Evolutionary conservation across 1,140 invertebrate species (phyloP), one percentile per base, ranked within the genome.

Genomic region (Uloborus diversus): DNA sequence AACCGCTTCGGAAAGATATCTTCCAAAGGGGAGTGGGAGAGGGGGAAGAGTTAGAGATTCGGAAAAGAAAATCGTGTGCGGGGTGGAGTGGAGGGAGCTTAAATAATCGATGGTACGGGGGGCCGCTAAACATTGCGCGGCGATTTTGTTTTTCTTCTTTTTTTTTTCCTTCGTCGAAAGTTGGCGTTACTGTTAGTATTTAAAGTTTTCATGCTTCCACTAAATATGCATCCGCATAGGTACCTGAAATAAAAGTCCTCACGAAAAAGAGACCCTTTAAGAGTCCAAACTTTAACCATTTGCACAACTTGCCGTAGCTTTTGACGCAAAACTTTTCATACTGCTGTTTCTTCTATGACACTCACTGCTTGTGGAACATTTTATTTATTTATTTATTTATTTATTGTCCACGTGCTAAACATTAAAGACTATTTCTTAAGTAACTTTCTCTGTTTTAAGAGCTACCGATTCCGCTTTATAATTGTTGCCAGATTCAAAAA

Each of bases 31-130:
- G 61, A 14, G 33, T 32, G 17, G 35, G 28, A 35, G 25, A 37
- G 32, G 30, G 32, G 51, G 37, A 56, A 57, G 35, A 57, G 25
- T 61, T 32, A 20, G 20, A 32, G 23, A 57, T 56, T 27, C 33
- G 47, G 30, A 30, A 27, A 5, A 66, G 27, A 66, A 17, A 14
- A 17, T 9, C n/a, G 37, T 20, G 13, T 9, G 25, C 7, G 51
- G 51, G n/a, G 7, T 53, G 51, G 23, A 20, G 20, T 20, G 53
- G n/a, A 33, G 20, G 37, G 51, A 47, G 20, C n/a, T 35, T 28
- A 73, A 73, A 73, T 57, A 73, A 73, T 73, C 69, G 69, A 73
- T 73, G 23, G 28, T 14, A 42, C 3, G 28, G 47, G 69, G 69
- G 56, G 30, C 5, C 4, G 56, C 13, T 49, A 20, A 33, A 73